Percentiles rank a stretch among this genome's conserved stretches.
Evolutionary conservation across 2,888 invertebrate genomes (phyloP).

Genomic region (Zygothrica quintamaculata): DNA sequence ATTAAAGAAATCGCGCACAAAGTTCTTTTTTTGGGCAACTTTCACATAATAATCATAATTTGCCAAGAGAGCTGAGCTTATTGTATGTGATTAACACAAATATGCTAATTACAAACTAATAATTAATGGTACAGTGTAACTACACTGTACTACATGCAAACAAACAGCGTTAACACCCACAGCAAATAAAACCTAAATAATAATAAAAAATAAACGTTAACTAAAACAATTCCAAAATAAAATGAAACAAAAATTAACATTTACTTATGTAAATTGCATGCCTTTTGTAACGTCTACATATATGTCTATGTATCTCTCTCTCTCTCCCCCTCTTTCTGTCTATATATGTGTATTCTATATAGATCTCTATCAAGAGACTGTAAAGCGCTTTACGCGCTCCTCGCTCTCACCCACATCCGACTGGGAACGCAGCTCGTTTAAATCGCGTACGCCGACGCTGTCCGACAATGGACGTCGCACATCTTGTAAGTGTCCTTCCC

Average conservation of each 20-base stretch:
- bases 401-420: conserved; percentile 82
- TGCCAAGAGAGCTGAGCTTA: conserved; percentile 31
- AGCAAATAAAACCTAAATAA: conserved; percentile 14
- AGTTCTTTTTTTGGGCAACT: conserved; percentile 47
- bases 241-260: conserved; percentile 41
- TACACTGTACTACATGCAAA: conserved; percentile 16
- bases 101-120: conserved; percentile 72
- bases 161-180: conserved; percentile 55
- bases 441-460: conserved; percentile 64
- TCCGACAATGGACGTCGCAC: conserved; percentile 73
- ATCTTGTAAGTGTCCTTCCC: conserved; percentile 76
- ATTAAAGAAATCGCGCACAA: conserved; percentile 23
- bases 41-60: conserved; percentile 57
- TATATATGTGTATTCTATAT: conserved; percentile 24
- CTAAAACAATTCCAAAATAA: conserved; percentile 16
- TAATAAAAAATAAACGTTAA: conserved; percentile 4
- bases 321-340: neutral
- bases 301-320: neutral
- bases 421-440: conserved; percentile 75
- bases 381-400: conserved; percentile 82
- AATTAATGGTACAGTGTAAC: neutral
- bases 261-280: conserved; percentile 56
- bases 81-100: conserved; percentile 69
- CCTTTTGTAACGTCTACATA: conserved; percentile 24
- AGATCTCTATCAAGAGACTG: conserved; percentile 83